A percentile compares a stretch with the other conserved stretches of the same genome.
These are phyloP conservation scores for Cavia aperea DNA, from an alignment of 2,113 vertebrate species.

Conservation along the genomic window DNA sequence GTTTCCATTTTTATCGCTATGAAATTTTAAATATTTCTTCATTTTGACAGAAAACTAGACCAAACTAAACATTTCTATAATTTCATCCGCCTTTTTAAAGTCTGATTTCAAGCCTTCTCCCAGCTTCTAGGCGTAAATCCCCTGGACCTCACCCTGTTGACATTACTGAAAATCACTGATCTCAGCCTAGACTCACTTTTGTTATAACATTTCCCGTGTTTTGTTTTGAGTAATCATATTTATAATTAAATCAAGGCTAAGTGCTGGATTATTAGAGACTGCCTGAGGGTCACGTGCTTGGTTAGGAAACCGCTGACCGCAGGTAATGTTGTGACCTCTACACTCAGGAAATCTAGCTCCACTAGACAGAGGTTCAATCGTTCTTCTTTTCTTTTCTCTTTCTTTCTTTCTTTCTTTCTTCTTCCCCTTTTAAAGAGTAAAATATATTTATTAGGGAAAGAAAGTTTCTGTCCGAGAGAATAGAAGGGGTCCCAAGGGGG, in stretches of 20 bases:
- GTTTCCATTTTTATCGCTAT: slow-evolving; percentile 1
- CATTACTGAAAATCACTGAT: neutral
- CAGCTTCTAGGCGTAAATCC: neutral
- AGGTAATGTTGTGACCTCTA: neutral
- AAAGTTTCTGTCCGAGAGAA: neutral
- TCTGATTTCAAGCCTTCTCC: rapidly evolving
- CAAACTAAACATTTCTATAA: neutral
- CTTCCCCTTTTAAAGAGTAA: neutral
- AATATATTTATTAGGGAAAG: neutral
- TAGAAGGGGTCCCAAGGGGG: neutral
- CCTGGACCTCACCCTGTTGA: neutral
- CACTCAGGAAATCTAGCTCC: neutral
- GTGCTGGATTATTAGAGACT: neutral
- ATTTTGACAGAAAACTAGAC: neutral
- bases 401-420: too few relatives aligned
- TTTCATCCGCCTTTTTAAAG: neutral
- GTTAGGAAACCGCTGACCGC: neutral
- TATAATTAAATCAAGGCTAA: neutral
- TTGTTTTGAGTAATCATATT: neutral
- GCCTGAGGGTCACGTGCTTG: neutral
- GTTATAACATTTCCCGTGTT: neutral
- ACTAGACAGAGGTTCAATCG: neutral
- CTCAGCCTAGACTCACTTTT: slow-evolving; percentile 9
- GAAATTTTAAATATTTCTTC: neutral
- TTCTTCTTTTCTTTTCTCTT: too few relatives aligned